Evolutionary conservation across 2,113 vertebrate species (phyloP), one percentile per base, ranked within the genome.

Genomic region (Sturnus vulgaris): DNA sequence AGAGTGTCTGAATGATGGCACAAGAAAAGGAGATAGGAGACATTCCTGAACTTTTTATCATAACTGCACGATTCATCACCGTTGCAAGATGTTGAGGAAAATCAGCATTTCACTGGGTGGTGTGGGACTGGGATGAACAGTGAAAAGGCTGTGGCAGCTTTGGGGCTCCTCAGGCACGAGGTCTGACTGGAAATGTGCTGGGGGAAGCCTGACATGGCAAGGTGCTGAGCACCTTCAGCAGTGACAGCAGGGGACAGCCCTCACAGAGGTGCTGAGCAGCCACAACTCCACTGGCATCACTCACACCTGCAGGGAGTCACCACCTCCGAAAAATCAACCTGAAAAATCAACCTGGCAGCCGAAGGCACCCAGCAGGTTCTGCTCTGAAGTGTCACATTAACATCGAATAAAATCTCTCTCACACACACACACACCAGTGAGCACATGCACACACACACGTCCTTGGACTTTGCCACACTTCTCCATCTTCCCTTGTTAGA

Each of bases 361-460:
- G 90, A 81, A 93, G 90, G 82, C 85, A 88, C 71, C 64, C 90
- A 88, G 92, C 92, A 94, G 90, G 64, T 30, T 86, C 56, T 35
- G 87, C 85, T 88, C 90, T 83, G 60, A 91, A 69, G 56, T 81
- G 84, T 90, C 86, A 93, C 59, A 49, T 69, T 85, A 73, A 73
- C 87, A 76, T 21, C 16, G 39, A 93, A 82, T 53, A 70, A 68
- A 83, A 85, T n/a, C 39, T 40, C 78, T 63, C 82, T 75, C 33
- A 18, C 20, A 15, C 2, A 25, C 4, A 40, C 33, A 33, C 8
- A 27, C 25, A 30, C 28, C 27, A 66, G 40, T 9, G 22, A 15
- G 5, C 2, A 16, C 39, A 30, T 0, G 13, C 15, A 23, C 9
- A 39, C 39, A 7, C 25, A 20, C 37, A 22, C 31, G 12, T 10